These are phyloP conservation scores for Ifrita kowaldi DNA, from an alignment of 2,113 vertebrate genomes.

Conservation along the genomic window DNA sequence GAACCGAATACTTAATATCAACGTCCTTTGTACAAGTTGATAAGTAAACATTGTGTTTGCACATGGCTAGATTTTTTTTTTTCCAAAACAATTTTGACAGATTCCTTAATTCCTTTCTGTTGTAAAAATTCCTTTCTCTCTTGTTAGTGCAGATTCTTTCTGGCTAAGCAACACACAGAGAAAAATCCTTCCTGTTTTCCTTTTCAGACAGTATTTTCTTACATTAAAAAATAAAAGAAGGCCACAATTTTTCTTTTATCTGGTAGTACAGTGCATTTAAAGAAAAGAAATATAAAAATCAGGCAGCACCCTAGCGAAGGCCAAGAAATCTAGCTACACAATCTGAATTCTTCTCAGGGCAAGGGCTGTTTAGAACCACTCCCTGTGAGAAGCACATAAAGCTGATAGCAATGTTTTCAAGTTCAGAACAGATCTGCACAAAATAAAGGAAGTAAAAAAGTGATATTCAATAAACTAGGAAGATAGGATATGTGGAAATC, in stretches of 20 bases:
- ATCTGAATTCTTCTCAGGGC: background rate
- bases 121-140: background rate
- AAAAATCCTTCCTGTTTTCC: background rate
- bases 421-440: background rate
- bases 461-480: background rate
- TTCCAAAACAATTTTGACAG: background rate
- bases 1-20: background rate
- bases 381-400: background rate
- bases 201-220: background rate
- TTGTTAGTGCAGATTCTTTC: background rate
- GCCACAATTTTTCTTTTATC: background rate
- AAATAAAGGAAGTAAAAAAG: background rate
- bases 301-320: background rate
- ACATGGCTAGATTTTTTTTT: background rate
- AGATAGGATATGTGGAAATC: background rate
- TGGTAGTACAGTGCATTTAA: background rate
- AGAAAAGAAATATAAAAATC: background rate
- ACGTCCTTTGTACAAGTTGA: background rate
- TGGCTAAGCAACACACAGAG: background rate
- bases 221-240: background rate
- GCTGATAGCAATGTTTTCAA: background rate
- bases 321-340: background rate
- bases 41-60: background rate
- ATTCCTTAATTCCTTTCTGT: background rate
- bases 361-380: background rate